These are phyloP conservation scores for Zaprionus inermis DNA, from an alignment of 1,140 invertebrate genomes.

Conservation along the genomic window DNA sequence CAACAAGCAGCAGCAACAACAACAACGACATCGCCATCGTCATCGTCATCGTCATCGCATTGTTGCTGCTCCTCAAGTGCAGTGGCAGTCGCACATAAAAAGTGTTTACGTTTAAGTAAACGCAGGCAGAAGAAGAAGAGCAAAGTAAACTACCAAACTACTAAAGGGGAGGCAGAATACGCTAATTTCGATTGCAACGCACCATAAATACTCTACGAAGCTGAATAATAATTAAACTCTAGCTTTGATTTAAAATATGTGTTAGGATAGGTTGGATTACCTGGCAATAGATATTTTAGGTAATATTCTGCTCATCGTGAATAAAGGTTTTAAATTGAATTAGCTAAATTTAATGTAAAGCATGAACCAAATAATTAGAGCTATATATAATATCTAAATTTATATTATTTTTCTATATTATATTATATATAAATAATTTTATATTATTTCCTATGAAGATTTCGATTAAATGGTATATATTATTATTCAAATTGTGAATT, in stretches of 20 bases:
- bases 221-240: too few species aligned
- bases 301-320: not conserved
- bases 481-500: not conserved
- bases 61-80: conserved; percentile 69
- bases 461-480: not conserved
- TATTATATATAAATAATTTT: too few species aligned
- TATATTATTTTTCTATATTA: not conserved
- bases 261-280: not conserved
- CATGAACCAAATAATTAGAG: not conserved
- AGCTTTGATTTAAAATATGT: too few species aligned
- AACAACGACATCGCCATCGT: conserved; percentile 31
- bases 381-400: not conserved
- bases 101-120: conserved; percentile 53
- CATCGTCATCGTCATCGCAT: conserved; percentile 50
- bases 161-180: conserved; percentile 19
- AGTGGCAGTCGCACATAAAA: conserved; percentile 60
- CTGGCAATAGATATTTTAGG: not conserved
- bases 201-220: conserved; percentile 25
- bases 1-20: conserved; percentile 52
- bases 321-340: not conserved
- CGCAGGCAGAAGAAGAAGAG: conserved; percentile 27
- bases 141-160: conserved; percentile 43
- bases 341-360: not conserved
- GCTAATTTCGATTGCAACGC: conserved; percentile 5
- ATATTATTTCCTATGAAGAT: not conserved